Conservation (phyloP, 1,140 invertebrate genomes). For the Myzus persicae region DNA sequence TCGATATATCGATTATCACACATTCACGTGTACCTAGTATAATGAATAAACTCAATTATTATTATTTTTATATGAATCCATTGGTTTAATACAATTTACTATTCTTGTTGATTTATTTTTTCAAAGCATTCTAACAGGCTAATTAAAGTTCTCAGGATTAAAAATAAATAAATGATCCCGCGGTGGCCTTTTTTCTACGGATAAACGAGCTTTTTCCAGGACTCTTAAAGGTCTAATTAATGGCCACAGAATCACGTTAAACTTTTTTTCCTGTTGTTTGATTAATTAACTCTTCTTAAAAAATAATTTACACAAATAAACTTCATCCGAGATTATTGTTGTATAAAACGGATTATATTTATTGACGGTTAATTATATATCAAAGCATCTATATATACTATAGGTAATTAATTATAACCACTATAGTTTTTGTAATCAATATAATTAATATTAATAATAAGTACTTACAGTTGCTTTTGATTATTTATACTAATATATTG, state of each 20-base stretch:
- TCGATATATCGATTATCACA: not conserved
- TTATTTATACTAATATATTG: not conserved
- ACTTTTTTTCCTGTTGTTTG: not conserved
- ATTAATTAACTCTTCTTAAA: slow-evolving; percentile 37
- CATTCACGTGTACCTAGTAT: not conserved
- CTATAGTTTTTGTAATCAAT: not conserved
- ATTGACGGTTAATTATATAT: not conserved
- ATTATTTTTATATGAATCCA: not conserved
- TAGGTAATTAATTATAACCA: not conserved
- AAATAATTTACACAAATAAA: slow-evolving; percentile 26
- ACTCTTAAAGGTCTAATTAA: slow-evolving; percentile 43
- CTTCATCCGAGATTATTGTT: not conserved
- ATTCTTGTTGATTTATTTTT: slow-evolving; percentile 18
- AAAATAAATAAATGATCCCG: not conserved
- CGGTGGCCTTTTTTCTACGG: not conserved
- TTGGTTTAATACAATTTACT: not conserved
- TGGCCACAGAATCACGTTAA: slow-evolving; percentile 28
- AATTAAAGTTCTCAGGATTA: slow-evolving; percentile 18
- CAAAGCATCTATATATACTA: not conserved
- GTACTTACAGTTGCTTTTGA: not conserved
- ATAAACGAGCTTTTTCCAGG: slow-evolving; percentile 26
- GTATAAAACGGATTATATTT: slow-evolving; percentile 2
- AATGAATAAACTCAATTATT: not conserved
- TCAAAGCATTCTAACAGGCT: not conserved
- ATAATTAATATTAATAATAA: not conserved